These are phyloP conservation scores for Helicoverpa armigera DNA, from an alignment of 1,140 invertebrate genomes.

Conservation along the genomic window DNA sequence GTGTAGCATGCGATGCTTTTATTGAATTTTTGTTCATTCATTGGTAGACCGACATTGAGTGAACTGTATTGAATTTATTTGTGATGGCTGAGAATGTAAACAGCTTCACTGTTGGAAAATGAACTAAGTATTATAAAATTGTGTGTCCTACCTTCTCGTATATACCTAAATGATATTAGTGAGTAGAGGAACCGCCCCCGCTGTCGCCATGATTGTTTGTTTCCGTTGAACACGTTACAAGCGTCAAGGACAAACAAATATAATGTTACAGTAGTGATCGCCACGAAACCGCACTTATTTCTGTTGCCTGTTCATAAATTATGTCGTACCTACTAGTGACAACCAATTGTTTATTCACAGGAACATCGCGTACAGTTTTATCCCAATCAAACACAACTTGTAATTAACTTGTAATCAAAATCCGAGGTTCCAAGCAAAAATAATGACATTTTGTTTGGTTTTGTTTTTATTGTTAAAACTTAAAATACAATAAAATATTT, in stretches of 20 bases:
- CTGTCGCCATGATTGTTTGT: neutral
- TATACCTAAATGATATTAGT: too few relatives aligned
- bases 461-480: too few relatives aligned
- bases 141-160: neutral
- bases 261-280: neutral
- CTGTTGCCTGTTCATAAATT: neutral
- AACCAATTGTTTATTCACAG: neutral
- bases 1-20: slow-evolving; percentile 5
- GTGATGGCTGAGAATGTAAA: neutral
- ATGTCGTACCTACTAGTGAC: neutral
- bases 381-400: too few relatives aligned
- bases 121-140: neutral
- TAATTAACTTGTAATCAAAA: too few relatives aligned
- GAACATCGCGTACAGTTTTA: neutral
- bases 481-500: too few relatives aligned
- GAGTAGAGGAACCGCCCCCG: too few relatives aligned
- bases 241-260: neutral
- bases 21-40: slow-evolving; percentile 25
- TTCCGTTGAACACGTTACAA: neutral
- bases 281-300: neutral
- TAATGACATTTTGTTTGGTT: too few relatives aligned
- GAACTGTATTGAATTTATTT: neutral
- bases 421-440: too few relatives aligned
- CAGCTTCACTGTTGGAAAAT: neutral
- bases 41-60: neutral